Percentiles rank a stretch among this genome's conserved stretches.
phyloP scores from a whole-genome alignment of 2,113 vertebrate species.

The Pelvicachromis taeniatus region DNA sequence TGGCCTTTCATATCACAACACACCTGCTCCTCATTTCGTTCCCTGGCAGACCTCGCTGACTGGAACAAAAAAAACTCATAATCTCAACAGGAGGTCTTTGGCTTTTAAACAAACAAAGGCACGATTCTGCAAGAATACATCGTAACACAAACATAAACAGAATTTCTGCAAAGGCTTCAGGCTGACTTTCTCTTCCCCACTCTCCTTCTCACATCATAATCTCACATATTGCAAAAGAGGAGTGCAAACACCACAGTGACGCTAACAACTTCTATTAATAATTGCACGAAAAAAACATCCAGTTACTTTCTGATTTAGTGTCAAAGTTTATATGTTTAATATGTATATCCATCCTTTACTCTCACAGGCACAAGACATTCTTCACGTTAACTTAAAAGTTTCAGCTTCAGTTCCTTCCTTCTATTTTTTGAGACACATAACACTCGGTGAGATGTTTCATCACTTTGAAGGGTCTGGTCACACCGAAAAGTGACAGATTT shows the following conservation, averaged over 20 bases:
- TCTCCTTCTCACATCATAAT: neutral
- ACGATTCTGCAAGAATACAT: neutral
- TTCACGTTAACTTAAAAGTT: neutral
- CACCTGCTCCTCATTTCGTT: neutral
- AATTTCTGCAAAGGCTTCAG: neutral
- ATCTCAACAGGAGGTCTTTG: neutral
- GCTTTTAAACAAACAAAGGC: neutral
- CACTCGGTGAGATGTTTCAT: neutral
- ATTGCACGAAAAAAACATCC: neutral
- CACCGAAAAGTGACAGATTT: neutral
- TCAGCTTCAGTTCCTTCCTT: neutral
- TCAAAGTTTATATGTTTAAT: neutral
- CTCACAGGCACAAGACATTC: neutral
- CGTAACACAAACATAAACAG: neutral
- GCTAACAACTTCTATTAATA: neutral
- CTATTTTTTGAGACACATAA: neutral
- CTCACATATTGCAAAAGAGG: neutral
- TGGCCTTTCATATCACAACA: constrained; percentile 28
- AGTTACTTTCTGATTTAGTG: neutral
- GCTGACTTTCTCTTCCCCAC: neutral
- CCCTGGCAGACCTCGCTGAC: neutral
- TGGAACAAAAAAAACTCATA: neutral
- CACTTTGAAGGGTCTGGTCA: neutral
- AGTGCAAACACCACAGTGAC: neutral
- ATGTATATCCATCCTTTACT: neutral